These are phyloP conservation scores for Rhinichthys osculus DNA, from an alignment of 2,797 vertebrate species.

Conservation along the genomic window DNA sequence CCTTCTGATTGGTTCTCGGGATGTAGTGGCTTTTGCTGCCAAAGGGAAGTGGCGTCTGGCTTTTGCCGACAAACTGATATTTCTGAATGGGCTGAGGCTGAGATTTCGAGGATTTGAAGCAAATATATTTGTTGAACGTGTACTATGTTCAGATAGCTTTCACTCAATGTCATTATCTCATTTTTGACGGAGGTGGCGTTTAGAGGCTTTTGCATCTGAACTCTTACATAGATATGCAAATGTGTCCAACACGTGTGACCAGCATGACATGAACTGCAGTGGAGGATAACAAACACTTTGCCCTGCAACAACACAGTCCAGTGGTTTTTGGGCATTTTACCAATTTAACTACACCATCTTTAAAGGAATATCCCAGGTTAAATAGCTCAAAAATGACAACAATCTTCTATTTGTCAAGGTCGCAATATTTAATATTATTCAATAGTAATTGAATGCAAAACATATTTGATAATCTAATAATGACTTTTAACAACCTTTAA, in stretches of 20 bases:
- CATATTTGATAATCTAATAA: slow-evolving; percentile 33
- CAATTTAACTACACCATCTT: background rate
- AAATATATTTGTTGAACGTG: no score
- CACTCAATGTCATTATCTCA: no score
- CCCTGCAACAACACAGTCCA: background rate
- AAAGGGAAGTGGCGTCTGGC: no score
- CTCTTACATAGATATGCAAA: slow-evolving; percentile 32
- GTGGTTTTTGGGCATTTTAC: background rate
- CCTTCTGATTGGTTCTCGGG: no score
- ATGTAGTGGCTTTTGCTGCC: no score
- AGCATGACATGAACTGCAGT: slow-evolving; percentile 74
- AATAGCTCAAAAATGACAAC: background rate
- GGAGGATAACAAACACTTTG: slow-evolving; percentile 60
- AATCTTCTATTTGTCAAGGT: background rate
- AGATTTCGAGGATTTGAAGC: no score
- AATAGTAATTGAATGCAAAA: background rate
- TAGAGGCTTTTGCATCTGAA: no score
- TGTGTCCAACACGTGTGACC: slow-evolving; percentile 61
- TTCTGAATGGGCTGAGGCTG: no score
- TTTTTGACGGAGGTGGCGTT: no score
- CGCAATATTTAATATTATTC: background rate
- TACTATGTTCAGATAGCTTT: no score
- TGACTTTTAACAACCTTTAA: slow-evolving; percentile 30
- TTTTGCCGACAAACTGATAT: no score
- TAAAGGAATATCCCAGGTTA: background rate